These are phyloP conservation scores for Lithophane semibrunnea DNA, from an alignment of 2,888 invertebrate genomes.

Conservation along the genomic window DNA sequence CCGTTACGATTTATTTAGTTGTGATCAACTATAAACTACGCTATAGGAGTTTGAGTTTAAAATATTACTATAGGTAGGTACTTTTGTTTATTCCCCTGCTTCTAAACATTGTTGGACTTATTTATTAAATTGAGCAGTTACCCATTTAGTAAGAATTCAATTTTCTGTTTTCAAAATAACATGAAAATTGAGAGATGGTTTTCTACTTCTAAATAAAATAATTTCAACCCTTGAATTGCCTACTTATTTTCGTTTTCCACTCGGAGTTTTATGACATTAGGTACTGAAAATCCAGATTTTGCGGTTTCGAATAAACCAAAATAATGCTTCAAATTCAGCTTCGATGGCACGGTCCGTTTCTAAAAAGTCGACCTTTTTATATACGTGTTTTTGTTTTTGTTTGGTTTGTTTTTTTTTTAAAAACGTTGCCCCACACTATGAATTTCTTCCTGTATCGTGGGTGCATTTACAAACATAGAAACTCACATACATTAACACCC, in stretches of 20 bases:
- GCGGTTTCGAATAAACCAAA: neutral
- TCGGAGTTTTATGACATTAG: neutral
- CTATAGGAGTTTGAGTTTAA: conserved; percentile 19
- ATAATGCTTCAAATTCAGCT: neutral
- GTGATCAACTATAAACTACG: conserved; percentile 18
- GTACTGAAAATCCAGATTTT: neutral
- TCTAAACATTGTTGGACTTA: neutral
- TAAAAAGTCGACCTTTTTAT: neutral
- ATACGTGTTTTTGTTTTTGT: too few species aligned
- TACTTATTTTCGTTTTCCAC: neutral
- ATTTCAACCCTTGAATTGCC: neutral
- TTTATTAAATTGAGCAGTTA: too few species aligned
- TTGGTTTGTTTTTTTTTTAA: too few species aligned
- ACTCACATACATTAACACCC: too few species aligned
- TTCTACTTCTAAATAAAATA: neutral
- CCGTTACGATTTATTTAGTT: conserved; percentile 22
- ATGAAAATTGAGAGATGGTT: neutral
- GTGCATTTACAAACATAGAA: too few species aligned
- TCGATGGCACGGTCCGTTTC: neutral
- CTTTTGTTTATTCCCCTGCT: neutral
- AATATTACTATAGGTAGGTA: neutral
- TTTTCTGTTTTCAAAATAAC: neutral
- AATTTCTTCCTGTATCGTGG: too few species aligned
- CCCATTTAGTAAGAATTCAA: neutral
- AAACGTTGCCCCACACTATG: too few species aligned